Base-by-base conservation (phyloP, 2,113 vertebrate genomes). In the Calonectris borealis region DNA sequence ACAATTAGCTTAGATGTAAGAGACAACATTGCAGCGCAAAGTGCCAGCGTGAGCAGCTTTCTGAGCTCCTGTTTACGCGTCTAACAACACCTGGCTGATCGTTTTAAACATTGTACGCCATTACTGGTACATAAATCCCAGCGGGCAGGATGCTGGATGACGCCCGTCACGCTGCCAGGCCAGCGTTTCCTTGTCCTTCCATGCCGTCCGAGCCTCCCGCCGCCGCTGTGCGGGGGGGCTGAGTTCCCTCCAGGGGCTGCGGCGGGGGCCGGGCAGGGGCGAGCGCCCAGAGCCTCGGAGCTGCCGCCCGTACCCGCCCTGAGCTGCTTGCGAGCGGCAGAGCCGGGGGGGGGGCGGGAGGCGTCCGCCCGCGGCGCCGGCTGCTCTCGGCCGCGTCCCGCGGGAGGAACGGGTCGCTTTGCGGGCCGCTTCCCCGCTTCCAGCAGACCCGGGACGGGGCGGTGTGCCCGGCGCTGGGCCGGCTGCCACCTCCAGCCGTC, bases 401-500 rank as follows among this genome's bases (percentile, higher is more conserved):
- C 0, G 29, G 49, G 15, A 51, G n/a, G 16, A 13, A 3, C 3
- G 26, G 40, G 40, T 40, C 40, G 11, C 40, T 40, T 40, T 40
- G 36, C 11, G 40, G 12, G 42, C 32, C 16, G 7, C 52, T 18
- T 8, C 26, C 52, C 54, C 9, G 2, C 40, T 48, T 19, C 82
- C 13, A 36, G 27, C 25, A 16, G 1, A 36, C 11, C 42, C 10
- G 1, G 32, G 24, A 2, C 2, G 75, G 83, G 29, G 4, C 0
- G 13, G 17, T 3, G 48, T 21, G 7, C 3, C 1, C 0, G 10
- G 64, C 29, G 20, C 68, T 19, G 62, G 44, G 42, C 60, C 7
- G 4, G 42, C 42, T 26, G 76, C 13, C 4, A 0, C 54, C 51
- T 27, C 58, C 0, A 0, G 34, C 68, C 20, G 0, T 4, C 3